A percentile compares a stretch with the other conserved stretches of the same genome.
phyloP scores from a whole-genome alignment of 2,888 invertebrate genomes.

The Drosophila pseudotakahashii region DNA sequence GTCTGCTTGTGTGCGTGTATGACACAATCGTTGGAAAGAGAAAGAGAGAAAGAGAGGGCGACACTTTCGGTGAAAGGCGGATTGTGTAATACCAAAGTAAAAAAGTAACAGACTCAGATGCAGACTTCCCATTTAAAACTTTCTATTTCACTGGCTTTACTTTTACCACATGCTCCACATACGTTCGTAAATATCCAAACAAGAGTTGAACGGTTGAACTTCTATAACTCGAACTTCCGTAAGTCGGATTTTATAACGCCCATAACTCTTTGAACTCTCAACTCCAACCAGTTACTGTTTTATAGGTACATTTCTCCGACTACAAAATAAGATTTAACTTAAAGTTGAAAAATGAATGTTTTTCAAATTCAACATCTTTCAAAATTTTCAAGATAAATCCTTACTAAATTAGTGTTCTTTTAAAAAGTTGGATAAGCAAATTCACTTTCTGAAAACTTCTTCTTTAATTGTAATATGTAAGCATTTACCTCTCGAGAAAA shows the following conservation, averaged over 20 bases:
- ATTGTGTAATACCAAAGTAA: slow-evolving; percentile 46
- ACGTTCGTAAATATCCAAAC: slow-evolving; percentile 9
- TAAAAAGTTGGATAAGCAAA: no score
- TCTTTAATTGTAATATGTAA: no score
- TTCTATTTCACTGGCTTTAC: slow-evolving; percentile 41
- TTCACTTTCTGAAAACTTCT: no score
- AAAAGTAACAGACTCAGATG: slow-evolving; percentile 36
- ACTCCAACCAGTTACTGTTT: background rate
- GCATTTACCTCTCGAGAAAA: background rate
- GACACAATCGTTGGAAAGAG: slow-evolving; percentile 38
- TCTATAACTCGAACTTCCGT: slow-evolving; percentile 17
- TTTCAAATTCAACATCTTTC: no score
- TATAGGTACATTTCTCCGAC: background rate
- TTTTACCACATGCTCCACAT: slow-evolving; percentile 26
- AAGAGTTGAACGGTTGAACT: slow-evolving; percentile 20
- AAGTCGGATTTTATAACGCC: slow-evolving; percentile 8
- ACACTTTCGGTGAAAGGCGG: slow-evolving; percentile 53
- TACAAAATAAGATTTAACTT: no score
- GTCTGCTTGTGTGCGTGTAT: slow-evolving; percentile 20
- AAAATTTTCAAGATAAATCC: no score
- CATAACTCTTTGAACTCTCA: background rate
- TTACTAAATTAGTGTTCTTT: no score
- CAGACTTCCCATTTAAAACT: slow-evolving; percentile 49
- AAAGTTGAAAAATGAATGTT: no score
- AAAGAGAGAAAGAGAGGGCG: slow-evolving; percentile 22